Conservation (phyloP, 1,140 invertebrate genomes). For the Sarcophaga bullata region DNA sequence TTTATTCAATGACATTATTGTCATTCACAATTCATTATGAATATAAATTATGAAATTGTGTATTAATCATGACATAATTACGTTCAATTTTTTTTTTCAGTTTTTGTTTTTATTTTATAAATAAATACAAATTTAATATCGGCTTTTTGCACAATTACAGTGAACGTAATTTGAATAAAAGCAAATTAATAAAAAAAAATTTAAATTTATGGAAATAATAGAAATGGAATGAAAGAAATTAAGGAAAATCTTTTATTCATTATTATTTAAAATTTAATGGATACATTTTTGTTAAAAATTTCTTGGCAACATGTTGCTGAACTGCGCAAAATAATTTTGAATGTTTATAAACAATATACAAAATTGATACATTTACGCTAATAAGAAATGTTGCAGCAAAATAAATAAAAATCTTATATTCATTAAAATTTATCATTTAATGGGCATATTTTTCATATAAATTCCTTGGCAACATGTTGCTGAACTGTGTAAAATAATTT, state of each 20-base stretch:
- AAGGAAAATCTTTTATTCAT: too few relatives aligned
- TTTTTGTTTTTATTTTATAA: neutral
- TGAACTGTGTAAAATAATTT: too few relatives aligned
- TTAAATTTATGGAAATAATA: neutral
- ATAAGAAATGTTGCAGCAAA: too few relatives aligned
- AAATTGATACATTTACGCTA: too few relatives aligned
- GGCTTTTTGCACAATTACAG: neutral
- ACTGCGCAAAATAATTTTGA: too few relatives aligned
- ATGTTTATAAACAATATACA: too few relatives aligned
- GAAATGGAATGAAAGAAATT: too few relatives aligned
- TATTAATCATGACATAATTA: conserved; percentile 15
- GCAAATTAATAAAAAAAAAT: neutral
- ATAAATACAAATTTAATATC: conserved; percentile 7
- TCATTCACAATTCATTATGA: conserved; percentile 12
- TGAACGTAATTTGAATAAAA: neutral
- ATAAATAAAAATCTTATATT: too few relatives aligned
- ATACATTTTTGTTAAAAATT: neutral
- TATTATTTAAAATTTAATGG: too few relatives aligned
- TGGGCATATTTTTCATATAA: too few relatives aligned
- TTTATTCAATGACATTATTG: conserved; percentile 15
- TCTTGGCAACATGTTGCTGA: neutral
- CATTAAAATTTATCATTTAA: too few relatives aligned
- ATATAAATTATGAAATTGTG: conserved; percentile 11
- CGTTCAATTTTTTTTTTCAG: neutral
- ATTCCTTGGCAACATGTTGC: neutral